Conservation (phyloP, 2,797 vertebrate species). For the Euphonia xanthogaster region DNA sequence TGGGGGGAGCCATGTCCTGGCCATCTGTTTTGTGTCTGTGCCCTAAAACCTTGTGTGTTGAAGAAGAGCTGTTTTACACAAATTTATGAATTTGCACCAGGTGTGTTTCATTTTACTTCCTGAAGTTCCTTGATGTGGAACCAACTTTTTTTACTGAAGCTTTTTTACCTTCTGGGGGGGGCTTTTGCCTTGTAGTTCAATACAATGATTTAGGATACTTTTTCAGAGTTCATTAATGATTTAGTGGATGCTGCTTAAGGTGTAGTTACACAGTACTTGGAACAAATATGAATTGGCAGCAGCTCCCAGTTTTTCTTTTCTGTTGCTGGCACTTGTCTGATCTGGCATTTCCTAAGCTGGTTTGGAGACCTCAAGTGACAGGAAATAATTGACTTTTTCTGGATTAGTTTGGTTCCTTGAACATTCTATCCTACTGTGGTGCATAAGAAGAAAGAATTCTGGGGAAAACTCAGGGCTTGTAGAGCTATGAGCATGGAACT, state of each 20-base stretch:
- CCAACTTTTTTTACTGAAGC: neutral
- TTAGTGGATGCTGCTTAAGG: neutral
- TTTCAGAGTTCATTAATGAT: neutral
- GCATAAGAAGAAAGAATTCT: neutral
- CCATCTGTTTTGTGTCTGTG: rapidly evolving
- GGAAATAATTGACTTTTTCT: neutral
- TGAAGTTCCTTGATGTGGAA: neutral
- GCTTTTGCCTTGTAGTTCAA: neutral
- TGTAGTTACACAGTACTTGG: neutral
- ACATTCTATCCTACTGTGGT: neutral
- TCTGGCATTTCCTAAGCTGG: neutral
- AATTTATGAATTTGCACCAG: rapidly evolving
- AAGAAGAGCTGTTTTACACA: neutral
- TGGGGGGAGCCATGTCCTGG: neutral
- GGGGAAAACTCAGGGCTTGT: neutral
- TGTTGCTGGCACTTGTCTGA: neutral
- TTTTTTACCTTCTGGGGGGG: neutral
- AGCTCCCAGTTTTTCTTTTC: neutral
- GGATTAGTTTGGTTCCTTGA: neutral
- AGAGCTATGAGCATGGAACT: neutral
- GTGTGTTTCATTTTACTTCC: neutral
- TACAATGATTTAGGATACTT: neutral
- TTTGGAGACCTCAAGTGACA: neutral
- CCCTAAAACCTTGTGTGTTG: neutral
- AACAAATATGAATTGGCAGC: neutral